phyloP scores from a whole-genome alignment of 2,888 invertebrate species.

The Euplagia quadripunctaria region DNA sequence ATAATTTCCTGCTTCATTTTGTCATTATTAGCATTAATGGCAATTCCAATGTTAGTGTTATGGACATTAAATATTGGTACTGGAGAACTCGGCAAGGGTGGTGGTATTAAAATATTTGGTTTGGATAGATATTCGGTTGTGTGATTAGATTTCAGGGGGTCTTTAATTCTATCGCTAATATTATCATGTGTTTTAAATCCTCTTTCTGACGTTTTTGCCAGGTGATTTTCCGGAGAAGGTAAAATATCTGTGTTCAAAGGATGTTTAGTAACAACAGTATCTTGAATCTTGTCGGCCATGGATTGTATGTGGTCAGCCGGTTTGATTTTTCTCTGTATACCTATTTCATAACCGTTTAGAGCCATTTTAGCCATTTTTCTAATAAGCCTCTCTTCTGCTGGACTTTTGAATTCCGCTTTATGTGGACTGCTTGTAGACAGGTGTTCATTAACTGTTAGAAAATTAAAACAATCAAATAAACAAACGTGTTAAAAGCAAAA shows the following conservation, averaged over 20 bases:
- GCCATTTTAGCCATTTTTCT: constrained; percentile 86
- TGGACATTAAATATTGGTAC: constrained; percentile 74
- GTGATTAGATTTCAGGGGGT: constrained; percentile 73
- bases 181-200: constrained; percentile 69
- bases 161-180: constrained; percentile 76
- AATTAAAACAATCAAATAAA: constrained; percentile 70
- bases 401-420: constrained; percentile 81
- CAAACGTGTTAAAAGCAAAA: constrained; percentile 60
- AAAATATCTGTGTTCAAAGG: constrained; percentile 77
- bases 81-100: constrained; percentile 78
- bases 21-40: constrained; percentile 49
- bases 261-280: constrained; percentile 85
- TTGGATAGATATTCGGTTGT: constrained; percentile 57
- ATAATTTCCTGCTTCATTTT: constrained; percentile 63
- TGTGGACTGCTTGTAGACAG: constrained; percentile 63
- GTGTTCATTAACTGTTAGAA: constrained; percentile 82
- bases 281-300: constrained; percentile 85
- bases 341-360: constrained; percentile 84
- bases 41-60: constrained; percentile 63
- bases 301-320: constrained; percentile 85
- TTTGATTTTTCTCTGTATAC: constrained; percentile 85
- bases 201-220: constrained; percentile 71
- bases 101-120: constrained; percentile 69
- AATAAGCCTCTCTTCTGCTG: constrained; percentile 83
- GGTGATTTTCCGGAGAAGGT: constrained; percentile 70